Conservation (phyloP, 2,797 vertebrate species). For the Linurgus olivaceus region DNA sequence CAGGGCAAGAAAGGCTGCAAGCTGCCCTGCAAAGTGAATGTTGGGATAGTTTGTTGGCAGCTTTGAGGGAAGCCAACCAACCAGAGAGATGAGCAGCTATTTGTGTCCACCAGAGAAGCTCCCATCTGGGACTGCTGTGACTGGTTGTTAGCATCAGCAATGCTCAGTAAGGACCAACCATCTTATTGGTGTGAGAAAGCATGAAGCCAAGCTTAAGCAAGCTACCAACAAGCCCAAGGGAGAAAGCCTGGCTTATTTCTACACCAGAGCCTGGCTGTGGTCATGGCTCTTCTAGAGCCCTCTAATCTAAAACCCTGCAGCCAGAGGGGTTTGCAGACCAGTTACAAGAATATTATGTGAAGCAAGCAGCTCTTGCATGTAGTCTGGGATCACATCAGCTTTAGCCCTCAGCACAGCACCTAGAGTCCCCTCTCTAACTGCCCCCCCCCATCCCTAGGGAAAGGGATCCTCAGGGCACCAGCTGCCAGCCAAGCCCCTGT, state of each 20-base stretch:
- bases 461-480: not conserved
- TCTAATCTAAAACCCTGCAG: not conserved
- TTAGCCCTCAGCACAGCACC: not conserved
- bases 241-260: not conserved
- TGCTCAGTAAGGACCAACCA: not conserved
- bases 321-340: not conserved
- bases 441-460: rapidly evolving
- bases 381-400: not conserved
- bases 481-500: not conserved
- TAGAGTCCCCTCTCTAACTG: not conserved
- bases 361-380: not conserved
- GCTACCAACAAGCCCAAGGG: not conserved
- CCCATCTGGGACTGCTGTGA: not conserved
- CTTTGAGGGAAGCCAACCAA: not conserved
- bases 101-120: not conserved
- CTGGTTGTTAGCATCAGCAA: not conserved
- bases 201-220: not conserved
- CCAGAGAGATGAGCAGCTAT: not conserved
- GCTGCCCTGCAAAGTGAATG: rapidly evolving
- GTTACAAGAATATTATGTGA: not conserved
- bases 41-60: not conserved
- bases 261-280: not conserved
- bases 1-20: not conserved
- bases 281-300: not conserved
- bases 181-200: not conserved